A percentile compares a stretch with the other conserved stretches of the same genome.
phyloP scores from a whole-genome alignment of 1,140 invertebrate genomes.

The Drosophila virilis region DNA sequence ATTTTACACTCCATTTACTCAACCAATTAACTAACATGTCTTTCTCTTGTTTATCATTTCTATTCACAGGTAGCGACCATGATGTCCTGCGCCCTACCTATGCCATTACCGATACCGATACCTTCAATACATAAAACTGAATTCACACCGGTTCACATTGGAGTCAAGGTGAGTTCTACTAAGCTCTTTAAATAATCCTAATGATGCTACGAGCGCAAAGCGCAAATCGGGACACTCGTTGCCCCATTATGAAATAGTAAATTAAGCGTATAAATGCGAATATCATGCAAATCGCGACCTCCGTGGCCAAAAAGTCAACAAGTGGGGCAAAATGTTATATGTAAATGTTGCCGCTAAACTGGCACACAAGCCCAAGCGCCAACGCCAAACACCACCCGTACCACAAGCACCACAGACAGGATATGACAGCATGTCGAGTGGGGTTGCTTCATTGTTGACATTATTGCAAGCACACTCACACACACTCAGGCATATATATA shows the following conservation, averaged over 20 bases:
- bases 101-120: conserved; percentile 86
- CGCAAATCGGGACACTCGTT: neutral
- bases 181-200: neutral
- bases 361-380: conserved; percentile 20
- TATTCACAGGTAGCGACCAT: conserved; percentile 86
- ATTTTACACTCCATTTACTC: neutral
- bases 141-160: conserved; percentile 86
- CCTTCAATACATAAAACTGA: conserved; percentile 86
- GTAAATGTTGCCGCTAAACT: conserved; percentile 62
- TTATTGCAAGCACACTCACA: conserved; percentile 58
- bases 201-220: neutral
- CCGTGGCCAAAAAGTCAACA: conserved; percentile 64
- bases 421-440: conserved; percentile 38
- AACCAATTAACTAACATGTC: conserved; percentile 54
- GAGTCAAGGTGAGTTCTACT: conserved; percentile 86
- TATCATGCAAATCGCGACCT: conserved; percentile 73
- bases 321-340: conserved; percentile 71
- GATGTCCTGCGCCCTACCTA: conserved; percentile 88
- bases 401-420: conserved; percentile 32
- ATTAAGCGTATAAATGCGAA: conserved; percentile 72
- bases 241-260: conserved; percentile 71
- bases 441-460: conserved; percentile 69
- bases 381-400: conserved; percentile 5
- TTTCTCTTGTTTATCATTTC: conserved; percentile 53
- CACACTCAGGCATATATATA: conserved; percentile 11